phyloP scores from a whole-genome alignment of 2,113 vertebrate species.

The Scolopax mira region DNA sequence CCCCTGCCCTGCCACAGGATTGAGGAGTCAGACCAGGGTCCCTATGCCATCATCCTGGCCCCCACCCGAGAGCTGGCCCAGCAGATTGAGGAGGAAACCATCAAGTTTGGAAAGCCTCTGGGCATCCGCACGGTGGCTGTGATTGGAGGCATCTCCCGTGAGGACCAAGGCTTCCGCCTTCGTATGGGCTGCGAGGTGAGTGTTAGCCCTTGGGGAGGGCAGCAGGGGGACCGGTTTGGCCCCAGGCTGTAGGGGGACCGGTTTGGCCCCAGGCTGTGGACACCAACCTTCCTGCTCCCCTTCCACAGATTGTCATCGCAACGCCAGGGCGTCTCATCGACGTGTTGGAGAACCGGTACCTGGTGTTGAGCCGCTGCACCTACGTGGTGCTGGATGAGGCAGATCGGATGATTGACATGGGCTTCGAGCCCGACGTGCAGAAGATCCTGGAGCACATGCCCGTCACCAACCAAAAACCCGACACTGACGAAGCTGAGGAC shows the following conservation, averaged over 20 bases:
- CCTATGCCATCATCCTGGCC: slow-evolving; percentile 95
- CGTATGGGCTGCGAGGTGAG: slow-evolving; percentile 93
- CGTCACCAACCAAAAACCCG: slow-evolving; percentile 94
- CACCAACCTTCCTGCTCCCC: not conserved
- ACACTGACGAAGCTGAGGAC: slow-evolving; percentile 93
- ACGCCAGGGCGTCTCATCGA: slow-evolving; percentile 93
- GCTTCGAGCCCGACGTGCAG: slow-evolving; percentile 93
- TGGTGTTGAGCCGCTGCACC: slow-evolving; percentile 92
- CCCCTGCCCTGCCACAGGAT: slow-evolving; percentile 73
- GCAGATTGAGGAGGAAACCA: slow-evolving; percentile 98
- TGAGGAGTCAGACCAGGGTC: slow-evolving; percentile 96
- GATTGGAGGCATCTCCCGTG: slow-evolving; percentile 93
- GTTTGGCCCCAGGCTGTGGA: not conserved
- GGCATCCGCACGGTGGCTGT: slow-evolving; percentile 94
- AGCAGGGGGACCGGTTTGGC: not conserved
- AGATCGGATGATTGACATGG: slow-evolving; percentile 96
- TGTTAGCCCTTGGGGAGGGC: too few relatives aligned
- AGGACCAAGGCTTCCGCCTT: slow-evolving; percentile 94
- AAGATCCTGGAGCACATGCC: slow-evolving; percentile 96
- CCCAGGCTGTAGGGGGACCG: not conserved
- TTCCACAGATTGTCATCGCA: slow-evolving; percentile 88
- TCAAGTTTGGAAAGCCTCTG: slow-evolving; percentile 96
- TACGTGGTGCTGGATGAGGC: slow-evolving; percentile 94
- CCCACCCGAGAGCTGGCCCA: slow-evolving; percentile 97
- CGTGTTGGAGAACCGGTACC: slow-evolving; percentile 91